These are phyloP conservation scores for Macrotis lagotis DNA, from an alignment of 2,113 vertebrate species.

Conservation along the genomic window DNA sequence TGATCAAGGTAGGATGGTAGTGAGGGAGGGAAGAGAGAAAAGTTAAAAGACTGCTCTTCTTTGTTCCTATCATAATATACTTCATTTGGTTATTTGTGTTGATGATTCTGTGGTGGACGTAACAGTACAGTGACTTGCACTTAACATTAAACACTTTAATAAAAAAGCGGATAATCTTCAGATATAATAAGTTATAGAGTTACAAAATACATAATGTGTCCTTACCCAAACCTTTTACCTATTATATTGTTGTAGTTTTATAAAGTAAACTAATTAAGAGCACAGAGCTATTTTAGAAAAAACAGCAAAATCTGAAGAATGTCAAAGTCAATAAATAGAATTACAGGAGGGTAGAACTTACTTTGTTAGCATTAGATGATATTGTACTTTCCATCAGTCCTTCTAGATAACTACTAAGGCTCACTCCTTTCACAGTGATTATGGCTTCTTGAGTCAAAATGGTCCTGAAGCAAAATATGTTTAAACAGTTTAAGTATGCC, in stretches of 20 bases:
- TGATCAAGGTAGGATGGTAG: not conserved
- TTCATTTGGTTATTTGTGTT: not conserved
- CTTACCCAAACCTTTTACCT: not conserved
- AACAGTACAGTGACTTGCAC: not conserved
- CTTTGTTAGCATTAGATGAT: conserved; percentile 95
- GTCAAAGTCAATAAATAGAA: fast-evolving
- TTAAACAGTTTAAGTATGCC: not conserved
- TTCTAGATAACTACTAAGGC: conserved; percentile 97
- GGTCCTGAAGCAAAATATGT: conserved; percentile 85
- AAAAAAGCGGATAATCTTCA: not conserved
- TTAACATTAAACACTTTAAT: not conserved
- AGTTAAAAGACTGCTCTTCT: not conserved
- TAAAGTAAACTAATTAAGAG: not conserved
- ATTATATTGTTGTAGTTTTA: not conserved
- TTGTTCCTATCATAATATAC: not conserved
- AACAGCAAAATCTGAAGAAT: not conserved
- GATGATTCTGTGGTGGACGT: too few species aligned
- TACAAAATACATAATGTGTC: not conserved
- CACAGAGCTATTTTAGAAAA: not conserved
- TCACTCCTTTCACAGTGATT: conserved; percentile 97
- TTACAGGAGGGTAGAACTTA: conserved; percentile 78
- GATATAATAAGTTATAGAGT: not conserved
- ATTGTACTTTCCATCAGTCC: conserved; percentile 96
- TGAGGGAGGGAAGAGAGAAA: too few species aligned
- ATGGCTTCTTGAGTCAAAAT: conserved; percentile 96